Conservation (phyloP, 2,888 invertebrate genomes). For the Trissolcus brochymenae region DNA sequence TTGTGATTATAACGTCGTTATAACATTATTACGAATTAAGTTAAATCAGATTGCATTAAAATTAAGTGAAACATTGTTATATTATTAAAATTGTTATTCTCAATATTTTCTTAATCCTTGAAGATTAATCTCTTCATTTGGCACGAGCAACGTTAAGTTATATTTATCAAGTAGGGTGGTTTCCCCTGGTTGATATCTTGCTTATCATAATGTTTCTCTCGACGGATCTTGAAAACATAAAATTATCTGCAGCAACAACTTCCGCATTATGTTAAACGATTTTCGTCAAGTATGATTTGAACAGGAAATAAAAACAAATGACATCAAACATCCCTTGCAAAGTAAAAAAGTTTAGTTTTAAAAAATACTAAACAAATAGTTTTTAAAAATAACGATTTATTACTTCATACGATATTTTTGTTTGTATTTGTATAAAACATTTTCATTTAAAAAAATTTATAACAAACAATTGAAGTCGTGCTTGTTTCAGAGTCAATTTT, state of each 20-base stretch:
- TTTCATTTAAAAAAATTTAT: too few relatives aligned
- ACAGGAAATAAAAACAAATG: conserved; percentile 19
- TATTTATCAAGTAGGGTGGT: conserved; percentile 15
- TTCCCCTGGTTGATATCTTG: conserved; percentile 13
- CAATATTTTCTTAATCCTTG: conserved; percentile 18
- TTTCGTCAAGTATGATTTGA: conserved; percentile 20
- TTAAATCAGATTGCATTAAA: neutral
- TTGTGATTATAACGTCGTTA: neutral
- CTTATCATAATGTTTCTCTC: conserved; percentile 13
- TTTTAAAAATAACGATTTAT: neutral
- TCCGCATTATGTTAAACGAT: conserved; percentile 24
- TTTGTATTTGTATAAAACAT: too few relatives aligned
- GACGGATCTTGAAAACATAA: conserved; percentile 6
- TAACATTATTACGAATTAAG: neutral
- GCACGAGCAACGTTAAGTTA: conserved; percentile 4
- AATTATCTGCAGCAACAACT: conserved; percentile 8
- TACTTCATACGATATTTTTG: too few relatives aligned
- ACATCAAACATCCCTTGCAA: neutral
- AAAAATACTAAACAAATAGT: too few relatives aligned
- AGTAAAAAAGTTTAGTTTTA: neutral
- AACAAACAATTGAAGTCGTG: too few relatives aligned
- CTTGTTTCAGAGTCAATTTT: too few relatives aligned
- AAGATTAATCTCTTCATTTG: conserved; percentile 13
- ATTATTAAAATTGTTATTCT: conserved; percentile 1
- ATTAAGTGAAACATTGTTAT: neutral